Percentiles rank a stretch among this genome's conserved stretches.
Evolutionary conservation across 1,140 invertebrate species (phyloP).

Genomic region (Drosophila triauraria): DNA sequence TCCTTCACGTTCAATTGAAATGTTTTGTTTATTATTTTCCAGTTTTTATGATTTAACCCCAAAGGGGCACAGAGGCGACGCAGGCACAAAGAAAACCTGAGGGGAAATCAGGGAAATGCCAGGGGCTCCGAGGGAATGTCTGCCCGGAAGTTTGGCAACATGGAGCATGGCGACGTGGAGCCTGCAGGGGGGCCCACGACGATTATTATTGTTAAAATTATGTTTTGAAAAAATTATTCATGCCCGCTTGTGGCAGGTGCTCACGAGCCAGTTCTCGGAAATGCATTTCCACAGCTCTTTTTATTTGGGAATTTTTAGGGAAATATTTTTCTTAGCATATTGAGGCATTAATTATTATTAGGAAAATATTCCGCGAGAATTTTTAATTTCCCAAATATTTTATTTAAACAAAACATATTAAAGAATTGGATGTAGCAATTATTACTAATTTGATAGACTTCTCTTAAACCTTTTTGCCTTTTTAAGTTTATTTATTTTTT

Average conservation of each 20-base stretch:
- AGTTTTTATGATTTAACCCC: slow-evolving; percentile 82
- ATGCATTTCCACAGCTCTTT: slow-evolving; percentile 13
- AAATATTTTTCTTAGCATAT: slow-evolving; percentile 2
- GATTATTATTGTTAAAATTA: slow-evolving; percentile 60
- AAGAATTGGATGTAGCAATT: background rate
- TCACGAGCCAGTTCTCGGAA: slow-evolving; percentile 40
- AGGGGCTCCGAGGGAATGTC: slow-evolving; percentile 23
- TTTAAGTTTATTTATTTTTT: background rate
- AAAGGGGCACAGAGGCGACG: slow-evolving; percentile 27
- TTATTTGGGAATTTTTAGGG: background rate
- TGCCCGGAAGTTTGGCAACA: slow-evolving; percentile 78
- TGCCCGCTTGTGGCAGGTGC: slow-evolving; percentile 58
- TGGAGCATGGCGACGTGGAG: slow-evolving; percentile 10
- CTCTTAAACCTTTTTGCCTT: background rate
- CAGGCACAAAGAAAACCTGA: slow-evolving; percentile 29
- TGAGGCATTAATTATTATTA: background rate
- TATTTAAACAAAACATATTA: too few relatives aligned
- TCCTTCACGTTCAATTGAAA: slow-evolving; percentile 82
- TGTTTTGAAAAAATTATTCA: slow-evolving; percentile 43
- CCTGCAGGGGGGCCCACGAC: slow-evolving; percentile 18
- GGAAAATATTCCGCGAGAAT: background rate
- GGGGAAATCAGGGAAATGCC: slow-evolving; percentile 16
- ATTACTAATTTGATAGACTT: background rate
- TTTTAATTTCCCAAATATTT: too few relatives aligned
- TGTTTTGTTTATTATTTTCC: slow-evolving; percentile 81